A percentile compares a stretch with the other conserved stretches of the same genome.
These are phyloP conservation scores for Perizoma flavofasciatum DNA, from an alignment of 2,888 invertebrate genomes.

Conservation along the genomic window DNA sequence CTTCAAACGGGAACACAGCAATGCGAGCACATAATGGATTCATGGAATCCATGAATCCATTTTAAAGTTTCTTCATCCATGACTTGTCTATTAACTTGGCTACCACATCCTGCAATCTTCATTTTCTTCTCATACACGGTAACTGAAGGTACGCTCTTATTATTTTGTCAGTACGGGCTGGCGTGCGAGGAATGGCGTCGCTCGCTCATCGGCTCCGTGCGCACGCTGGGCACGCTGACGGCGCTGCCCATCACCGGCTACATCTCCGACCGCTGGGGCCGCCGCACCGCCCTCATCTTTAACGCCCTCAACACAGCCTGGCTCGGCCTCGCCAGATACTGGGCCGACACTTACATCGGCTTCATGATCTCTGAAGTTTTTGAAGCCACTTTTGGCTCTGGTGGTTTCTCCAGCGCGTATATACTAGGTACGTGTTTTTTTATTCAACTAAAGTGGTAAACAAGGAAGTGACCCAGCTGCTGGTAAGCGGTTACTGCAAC, in stretches of 20 bases:
- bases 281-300: conserved; percentile 82
- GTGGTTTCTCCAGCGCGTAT: conserved; percentile 87
- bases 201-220: conserved; percentile 87
- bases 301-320: conserved; percentile 85
- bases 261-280: conserved; percentile 89
- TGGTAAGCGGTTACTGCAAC: no score
- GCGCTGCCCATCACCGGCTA: conserved; percentile 88
- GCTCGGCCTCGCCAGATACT: conserved; percentile 85
- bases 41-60: no score
- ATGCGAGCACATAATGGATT: no score
- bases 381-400: conserved; percentile 86
- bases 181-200: conserved; percentile 88
- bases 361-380: conserved; percentile 87
- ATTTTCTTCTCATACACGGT: no score
- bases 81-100: no score
- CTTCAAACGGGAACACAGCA: no score
- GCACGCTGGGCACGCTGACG: conserved; percentile 86
- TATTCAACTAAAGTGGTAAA: background rate
- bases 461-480: no score
- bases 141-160: background rate
- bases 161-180: conserved; percentile 79
- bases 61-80: no score
- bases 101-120: no score
- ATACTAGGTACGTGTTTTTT: conserved; percentile 82
- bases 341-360: conserved; percentile 85